Base-by-base conservation (phyloP, 2,888 invertebrate species). In the Eulithis testata region DNA sequence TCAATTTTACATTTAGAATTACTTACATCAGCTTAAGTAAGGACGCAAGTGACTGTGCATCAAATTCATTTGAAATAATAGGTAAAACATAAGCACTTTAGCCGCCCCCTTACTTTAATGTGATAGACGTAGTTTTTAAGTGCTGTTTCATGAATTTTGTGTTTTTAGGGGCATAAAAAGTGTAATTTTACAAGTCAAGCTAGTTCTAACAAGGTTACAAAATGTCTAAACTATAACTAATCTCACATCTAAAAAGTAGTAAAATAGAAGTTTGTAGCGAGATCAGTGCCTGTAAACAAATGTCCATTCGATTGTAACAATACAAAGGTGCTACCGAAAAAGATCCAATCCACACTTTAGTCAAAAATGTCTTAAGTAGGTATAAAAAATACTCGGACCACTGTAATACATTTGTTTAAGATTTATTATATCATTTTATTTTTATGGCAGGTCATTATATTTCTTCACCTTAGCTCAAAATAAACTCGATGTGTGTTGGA, bases 11-110 rank as follows among this genome's bases (percentile, higher is more conserved):
- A 74, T 75, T 76, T 73, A 77, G 69, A 66, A 65, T 61, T 66
- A 75, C 69, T 78, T 72, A 77, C 66, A 79, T 78, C 77, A 75
- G 78, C 81, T 79, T 49, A 49, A 21, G 75, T 80, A 81, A 80
- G 86, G 86, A 89, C 89, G 88, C 86, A 85, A 88, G 82, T 82
- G 77, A 85, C 82, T 85, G 89, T 84, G 80, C 75, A 73, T 76
- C 73, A 63, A 73, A 71, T 75, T 69, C 56, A 73, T 66, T 69
- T 71, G 63, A 61, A 64, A 65, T 66, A 65, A 52, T 49, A 65
- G 11, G 51, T 51, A 59, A 60, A 58, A 64, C 37, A 66, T 65
- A 45, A 55, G 55, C 52, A 63, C 54, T 51, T 56, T 11, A 65
- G 43, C 44, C 57, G 43, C 43, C 51, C 31, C 31, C 14, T 47